Base-by-base conservation (phyloP, 1,140 invertebrate genomes). In the Stratiolaelaps scimitus region DNA sequence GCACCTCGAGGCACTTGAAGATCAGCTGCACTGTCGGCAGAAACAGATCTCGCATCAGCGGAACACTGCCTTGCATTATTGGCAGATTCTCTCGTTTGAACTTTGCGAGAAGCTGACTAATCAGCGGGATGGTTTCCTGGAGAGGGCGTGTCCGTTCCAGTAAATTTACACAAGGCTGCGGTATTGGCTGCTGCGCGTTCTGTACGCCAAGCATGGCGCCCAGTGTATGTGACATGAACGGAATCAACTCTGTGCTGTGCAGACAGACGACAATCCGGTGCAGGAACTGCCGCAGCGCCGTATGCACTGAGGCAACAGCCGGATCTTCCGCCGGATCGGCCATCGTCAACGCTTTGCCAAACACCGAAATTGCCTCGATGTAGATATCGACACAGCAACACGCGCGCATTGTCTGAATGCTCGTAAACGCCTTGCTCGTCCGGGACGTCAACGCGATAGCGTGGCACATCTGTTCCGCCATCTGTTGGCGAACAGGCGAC, bases 221-320 rank as follows among this genome's bases (percentile, higher is more conserved):
- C 26, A 82, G 76, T 4, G 79, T 78, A 2, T 74, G 30, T 6
- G 81, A 80, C 44, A 83, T 74, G 68, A 78, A 78, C 0, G 80
- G 80, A n/a, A 83, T 69, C 15, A 83, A 73, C 69, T 81, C 80
- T 43, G 17, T 48, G 30, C 74, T 75, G 69, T 81, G 81, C 53
- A 83, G 69, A 72, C 81, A 83, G 20, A 83, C 80, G 7, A 83
- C 79, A 76, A 83, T 78, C 23, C 81, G 75, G 71, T 83, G 81
- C 60, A 83, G 72, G 70, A 79, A 80, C 72, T 82, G 80, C 4
- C 81, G 72, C 17, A 83, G 75, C 20, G 78, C 75, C 72, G 70
- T 72, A 60, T 76, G 73, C 5, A 78, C 56, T 0, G 71, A 64
- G 26, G 68, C n/a, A 64, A 53, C 53, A 2, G 53, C 23, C 20